These are phyloP conservation scores for Aegithalos caudatus DNA, from an alignment of 2,113 vertebrate genomes.

Conservation along the genomic window DNA sequence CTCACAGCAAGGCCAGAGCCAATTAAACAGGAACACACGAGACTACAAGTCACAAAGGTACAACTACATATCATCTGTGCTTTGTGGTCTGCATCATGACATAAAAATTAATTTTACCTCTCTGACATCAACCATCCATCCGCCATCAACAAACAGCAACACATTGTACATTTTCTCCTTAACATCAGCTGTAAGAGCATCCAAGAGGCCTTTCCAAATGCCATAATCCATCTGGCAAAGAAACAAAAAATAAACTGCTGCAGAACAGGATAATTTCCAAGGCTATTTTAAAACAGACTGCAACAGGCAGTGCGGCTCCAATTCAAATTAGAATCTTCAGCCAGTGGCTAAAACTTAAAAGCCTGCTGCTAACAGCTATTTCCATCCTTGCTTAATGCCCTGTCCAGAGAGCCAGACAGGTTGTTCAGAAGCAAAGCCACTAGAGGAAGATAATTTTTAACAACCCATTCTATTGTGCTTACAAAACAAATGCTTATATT, in stretches of 20 bases:
- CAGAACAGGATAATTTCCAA: not conserved
- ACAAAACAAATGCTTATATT: not conserved
- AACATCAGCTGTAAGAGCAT: conserved; percentile 88
- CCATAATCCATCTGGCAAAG: conserved; percentile 80
- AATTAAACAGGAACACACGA: not conserved
- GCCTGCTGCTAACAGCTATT: not conserved
- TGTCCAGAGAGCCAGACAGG: not conserved
- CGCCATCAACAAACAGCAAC: conserved; percentile 94
- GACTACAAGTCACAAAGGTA: not conserved
- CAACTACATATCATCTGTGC: not conserved
- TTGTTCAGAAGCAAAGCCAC: not conserved
- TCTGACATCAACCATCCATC: conserved; percentile 97
- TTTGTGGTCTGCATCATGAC: fast-evolving
- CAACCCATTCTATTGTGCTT: not conserved
- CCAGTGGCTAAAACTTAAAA: not conserved
- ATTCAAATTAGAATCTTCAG: not conserved
- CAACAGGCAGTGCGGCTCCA: not conserved
- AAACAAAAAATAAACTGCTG: conserved; percentile 5
- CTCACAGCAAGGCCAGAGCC: not conserved
- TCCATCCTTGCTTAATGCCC: not conserved
- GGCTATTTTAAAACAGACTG: not conserved
- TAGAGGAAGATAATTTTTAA: not conserved
- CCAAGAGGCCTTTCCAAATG: conserved; percentile 87
- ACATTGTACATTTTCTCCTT: conserved; percentile 98
- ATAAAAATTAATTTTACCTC: conserved; percentile 74